Evolutionary conservation across 2,113 vertebrate genomes (phyloP), one percentile per base, ranked within the genome.

Genomic region (Pholis gunnellus): DNA sequence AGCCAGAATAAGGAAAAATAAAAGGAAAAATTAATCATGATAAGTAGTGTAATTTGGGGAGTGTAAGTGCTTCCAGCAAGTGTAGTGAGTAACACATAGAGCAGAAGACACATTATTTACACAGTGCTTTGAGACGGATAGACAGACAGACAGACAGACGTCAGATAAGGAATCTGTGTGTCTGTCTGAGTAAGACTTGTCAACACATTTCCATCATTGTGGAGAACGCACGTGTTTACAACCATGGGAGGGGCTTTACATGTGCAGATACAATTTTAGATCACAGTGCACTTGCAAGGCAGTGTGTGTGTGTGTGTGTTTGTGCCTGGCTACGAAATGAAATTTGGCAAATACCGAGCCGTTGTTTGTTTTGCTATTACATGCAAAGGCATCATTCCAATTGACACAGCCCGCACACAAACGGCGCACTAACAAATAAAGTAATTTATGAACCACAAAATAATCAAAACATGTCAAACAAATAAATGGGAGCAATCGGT

Each of bases 131-230:
- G 34, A 75, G 22, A 31, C 10, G 72, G 44, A 76, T 27, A 66
- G 22, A 40, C 66, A 52, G 59, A 79, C 31, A 38, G 34, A 52
- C 22, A 65, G 29, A 56, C n/a, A 20, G 70, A 57, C 34, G 54
- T 63, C n/a, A 65, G 29, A 85, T 36, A 77, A 85, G 42, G 78
- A 90, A 82, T 89, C 63, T 87, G 82, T 83, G 78, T 67, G 84
- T 81, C 38, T 36, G 72, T 78, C 40, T 52, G 79, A 77, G 82
- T 46, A 44, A 68, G 20, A 73, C 46, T 4, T 84, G 90, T 91
- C 91, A 88, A 78, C 91, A 91, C 90, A 70, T 90, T 88, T 88
- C 91, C 91, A 93, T 94, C 71, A 85, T 46, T 18, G 64, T 60
- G 67, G 7, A 25, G 15, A 67, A 82, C 0, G 0, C 46, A 36